Base-by-base conservation (phyloP, 2,888 invertebrate genomes). In the Habroteleia sp. region DNA sequence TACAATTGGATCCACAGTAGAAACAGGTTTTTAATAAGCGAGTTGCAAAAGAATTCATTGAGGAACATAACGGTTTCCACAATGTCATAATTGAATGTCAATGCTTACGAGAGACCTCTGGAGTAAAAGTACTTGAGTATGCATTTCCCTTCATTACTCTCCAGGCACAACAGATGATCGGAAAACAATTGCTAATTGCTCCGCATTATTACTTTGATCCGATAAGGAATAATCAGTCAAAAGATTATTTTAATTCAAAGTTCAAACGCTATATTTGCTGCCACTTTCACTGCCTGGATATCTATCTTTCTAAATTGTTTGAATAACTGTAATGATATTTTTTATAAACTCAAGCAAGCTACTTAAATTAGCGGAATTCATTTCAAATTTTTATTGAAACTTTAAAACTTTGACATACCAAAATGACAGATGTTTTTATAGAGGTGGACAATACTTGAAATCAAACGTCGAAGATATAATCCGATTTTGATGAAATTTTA, bases 41-140 rank as follows among this genome's bases (percentile, higher is more conserved):
- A 16, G 27, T 27, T 41, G 46, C 35, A 35, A 44, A 25, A 23
- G 33, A 62, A 13, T 42, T 44, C 63, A 52, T 65, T 65, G 13
- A 65, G 11, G 33, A 25, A 13, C 3, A 44, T 65, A 54, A 65
- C 54, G 50, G 63, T n/a, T 33, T 6, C 14, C 10, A 6, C 37
- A 37, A 46, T 65, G 44, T 54, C 54, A 54, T 54, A 54, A 65
- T 46, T 65, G 65, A 65, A 65, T 54, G 65, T 65, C 54, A 65
- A 65, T 65, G 54, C n/a, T 37, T 63, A 16, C 2, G 6, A 23
- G 16, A 35, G 63, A 41, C 50, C 39, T 41, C 48, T 27, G 11
- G 16, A 63, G 52, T 41, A 42, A 62, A 62, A 62, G 60, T 60
- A 27, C 16, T 16, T 11, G 5, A 37, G 1, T 11, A 11, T 14